Conservation (phyloP, 2,888 invertebrate species). For the Cepaea hortensis region DNA sequence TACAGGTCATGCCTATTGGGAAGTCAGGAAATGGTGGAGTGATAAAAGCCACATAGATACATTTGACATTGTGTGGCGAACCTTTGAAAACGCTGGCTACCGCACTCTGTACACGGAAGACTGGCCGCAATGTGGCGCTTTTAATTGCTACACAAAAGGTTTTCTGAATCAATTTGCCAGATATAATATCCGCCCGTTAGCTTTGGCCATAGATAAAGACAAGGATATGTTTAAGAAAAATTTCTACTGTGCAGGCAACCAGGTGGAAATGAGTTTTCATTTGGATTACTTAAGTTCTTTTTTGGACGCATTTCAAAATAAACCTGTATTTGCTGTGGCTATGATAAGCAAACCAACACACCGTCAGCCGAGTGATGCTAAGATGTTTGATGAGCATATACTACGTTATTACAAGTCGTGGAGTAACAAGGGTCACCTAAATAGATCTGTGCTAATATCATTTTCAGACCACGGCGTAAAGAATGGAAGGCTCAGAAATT, state of each 20-base stretch:
- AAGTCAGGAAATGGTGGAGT: conserved; percentile 54
- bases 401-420: conserved; percentile 79
- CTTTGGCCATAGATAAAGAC: conserved; percentile 79
- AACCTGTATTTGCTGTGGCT: conserved; percentile 87
- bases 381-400: conserved; percentile 76
- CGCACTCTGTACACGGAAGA: conserved; percentile 90
- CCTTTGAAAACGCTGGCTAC: conserved; percentile 85
- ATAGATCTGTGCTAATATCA: conserved; percentile 64
- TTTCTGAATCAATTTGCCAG: conserved; percentile 89
- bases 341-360: conserved; percentile 91
- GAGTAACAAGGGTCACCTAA: conserved; percentile 69
- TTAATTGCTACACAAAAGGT: conserved; percentile 86
- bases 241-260: conserved; percentile 82
- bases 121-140: conserved; percentile 85
- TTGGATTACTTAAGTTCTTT: conserved; percentile 81
- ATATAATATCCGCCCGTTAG: conserved; percentile 87
- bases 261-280: conserved; percentile 83
- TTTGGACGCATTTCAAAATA: conserved; percentile 79
- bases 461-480: conserved; percentile 77
- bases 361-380: conserved; percentile 87
- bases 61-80: conserved; percentile 89
- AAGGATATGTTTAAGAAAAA: conserved; percentile 62
- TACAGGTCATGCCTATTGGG: conserved; percentile 66
- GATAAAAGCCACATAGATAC: conserved; percentile 58
- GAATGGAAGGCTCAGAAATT: conserved; percentile 94